Base-by-base conservation (phyloP, 2,113 vertebrate species). In the Channa maculata region DNA sequence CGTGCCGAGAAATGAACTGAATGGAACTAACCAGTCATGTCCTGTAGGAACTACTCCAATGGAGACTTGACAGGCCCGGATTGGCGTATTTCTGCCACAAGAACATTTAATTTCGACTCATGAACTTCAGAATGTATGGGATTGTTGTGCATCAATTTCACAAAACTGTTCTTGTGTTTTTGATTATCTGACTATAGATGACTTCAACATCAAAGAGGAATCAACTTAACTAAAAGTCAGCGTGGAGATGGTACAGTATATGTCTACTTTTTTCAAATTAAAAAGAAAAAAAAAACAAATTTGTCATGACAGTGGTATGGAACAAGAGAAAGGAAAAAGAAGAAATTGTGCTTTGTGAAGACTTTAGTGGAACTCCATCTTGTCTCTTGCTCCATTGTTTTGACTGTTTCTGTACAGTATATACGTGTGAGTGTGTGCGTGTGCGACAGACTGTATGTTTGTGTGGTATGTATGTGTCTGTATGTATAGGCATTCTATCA, bases 401-500 rank as follows among this genome's bases (percentile, higher is more conserved):
- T 90, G 90, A 92, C 92, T 92, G 89, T 93, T 92, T 92, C 89
- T 93, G 92, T 93, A 91, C 91, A 90, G 92, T 93, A 92, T 96
- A 97, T 96, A 96, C 95, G 95, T 96, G 89, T 92, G 96, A 94
- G 96, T 95, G 96, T 95, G 24, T 94, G 96, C n/a, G 93, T 94
- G 97, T 94, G 94, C 94, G 95, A 95, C 95, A 93, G 91, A 90
- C 94, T 96, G 88, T 86, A 92, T 82, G 91, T 92, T 90, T 91
- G 92, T 94, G 91, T 95, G 95, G 79, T 96, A 96, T 96, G 97
- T 98, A 96, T 88, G 90, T 91, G 89, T 88, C 87, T 87, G 92
- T 93, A 86, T 91, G 92, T 92, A 98, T 98, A 98, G 98, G 97
- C 97, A 98, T 97, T 97, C 97, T 98, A 98, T 97, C 97, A 97